Percentiles rank a stretch among this genome's conserved stretches.
Evolutionary conservation across 2,113 vertebrate species (phyloP).

Genomic region (Festucalex cinctus): DNA sequence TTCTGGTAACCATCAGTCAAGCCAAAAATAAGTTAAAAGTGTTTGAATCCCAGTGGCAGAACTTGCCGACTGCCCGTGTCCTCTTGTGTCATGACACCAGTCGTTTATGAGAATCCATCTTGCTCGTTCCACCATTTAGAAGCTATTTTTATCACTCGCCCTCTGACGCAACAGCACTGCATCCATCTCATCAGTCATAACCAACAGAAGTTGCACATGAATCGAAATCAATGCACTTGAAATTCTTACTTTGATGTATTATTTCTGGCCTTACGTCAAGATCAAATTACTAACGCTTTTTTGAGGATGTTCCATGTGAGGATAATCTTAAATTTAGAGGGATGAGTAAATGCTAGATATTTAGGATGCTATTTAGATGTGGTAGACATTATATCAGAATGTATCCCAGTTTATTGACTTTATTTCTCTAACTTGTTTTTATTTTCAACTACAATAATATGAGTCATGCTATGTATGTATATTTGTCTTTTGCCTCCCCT

Average conservation of each 20-base stretch:
- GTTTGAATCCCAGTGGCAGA: slow-evolving; percentile 17
- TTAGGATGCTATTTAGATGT: neutral
- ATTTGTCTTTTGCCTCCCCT: slow-evolving; percentile 6
- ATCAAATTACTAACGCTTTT: slow-evolving; percentile 52
- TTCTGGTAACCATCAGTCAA: slow-evolving; percentile 20
- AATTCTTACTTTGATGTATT: slow-evolving; percentile 62
- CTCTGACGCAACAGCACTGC: slow-evolving; percentile 53
- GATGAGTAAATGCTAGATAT: neutral
- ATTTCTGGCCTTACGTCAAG: slow-evolving; percentile 53
- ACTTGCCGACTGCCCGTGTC: slow-evolving; percentile 22
- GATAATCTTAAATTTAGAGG: slow-evolving; percentile 29
- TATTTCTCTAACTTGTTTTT: slow-evolving; percentile 10
- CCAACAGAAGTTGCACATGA: slow-evolving; percentile 45
- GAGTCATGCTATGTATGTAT: neutral
- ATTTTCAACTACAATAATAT: slow-evolving; percentile 6
- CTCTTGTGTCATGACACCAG: slow-evolving; percentile 41
- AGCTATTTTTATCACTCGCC: slow-evolving; percentile 60
- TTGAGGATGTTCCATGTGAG: slow-evolving; percentile 46
- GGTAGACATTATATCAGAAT: neutral
- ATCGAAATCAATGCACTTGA: slow-evolving; percentile 45
- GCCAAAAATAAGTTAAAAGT: slow-evolving; percentile 36
- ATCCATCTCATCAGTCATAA: slow-evolving; percentile 51
- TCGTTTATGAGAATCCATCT: slow-evolving; percentile 31
- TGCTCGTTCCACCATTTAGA: slow-evolving; percentile 44
- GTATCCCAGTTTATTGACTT: neutral